Conservation (phyloP, 1,140 invertebrate genomes). For the Polyergus mexicanus region DNA sequence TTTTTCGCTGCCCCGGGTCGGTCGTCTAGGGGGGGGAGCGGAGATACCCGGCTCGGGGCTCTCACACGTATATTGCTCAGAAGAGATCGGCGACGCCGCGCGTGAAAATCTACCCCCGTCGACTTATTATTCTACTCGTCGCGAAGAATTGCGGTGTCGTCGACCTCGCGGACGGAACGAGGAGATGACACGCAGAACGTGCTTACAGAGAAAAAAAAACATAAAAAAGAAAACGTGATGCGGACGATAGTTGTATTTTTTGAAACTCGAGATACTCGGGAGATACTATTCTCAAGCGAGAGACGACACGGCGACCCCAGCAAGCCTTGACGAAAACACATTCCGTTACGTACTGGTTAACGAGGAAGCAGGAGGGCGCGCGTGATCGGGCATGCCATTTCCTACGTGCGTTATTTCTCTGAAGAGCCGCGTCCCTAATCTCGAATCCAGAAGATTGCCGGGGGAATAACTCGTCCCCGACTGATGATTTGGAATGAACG, state of each 20-base stretch:
- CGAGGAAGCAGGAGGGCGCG: constrained; percentile 4
- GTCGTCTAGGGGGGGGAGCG: background rate
- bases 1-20: constrained; percentile 40
- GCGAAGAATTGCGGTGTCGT: constrained; percentile 37
- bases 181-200: constrained; percentile 47
- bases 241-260: constrained; percentile 52
- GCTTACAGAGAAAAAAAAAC: background rate
- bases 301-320: constrained; percentile 26
- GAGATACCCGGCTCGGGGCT: background rate
- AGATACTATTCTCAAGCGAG: constrained; percentile 15
- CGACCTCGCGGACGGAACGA: constrained; percentile 42
- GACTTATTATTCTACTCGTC: constrained; percentile 1
- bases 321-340: background rate
- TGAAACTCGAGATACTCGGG: constrained; percentile 27
- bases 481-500: background rate
- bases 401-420: background rate
- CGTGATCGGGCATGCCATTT: background rate
- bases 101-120: constrained; percentile 2
- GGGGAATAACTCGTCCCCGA: background rate
- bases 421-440: background rate
- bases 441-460: background rate
- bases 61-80: constrained; percentile 51
- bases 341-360: background rate
- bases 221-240: background rate
- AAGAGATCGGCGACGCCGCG: constrained; percentile 54